Base-by-base conservation (phyloP, 1,140 invertebrate species). In the Pseudomyrmex concolor region DNA sequence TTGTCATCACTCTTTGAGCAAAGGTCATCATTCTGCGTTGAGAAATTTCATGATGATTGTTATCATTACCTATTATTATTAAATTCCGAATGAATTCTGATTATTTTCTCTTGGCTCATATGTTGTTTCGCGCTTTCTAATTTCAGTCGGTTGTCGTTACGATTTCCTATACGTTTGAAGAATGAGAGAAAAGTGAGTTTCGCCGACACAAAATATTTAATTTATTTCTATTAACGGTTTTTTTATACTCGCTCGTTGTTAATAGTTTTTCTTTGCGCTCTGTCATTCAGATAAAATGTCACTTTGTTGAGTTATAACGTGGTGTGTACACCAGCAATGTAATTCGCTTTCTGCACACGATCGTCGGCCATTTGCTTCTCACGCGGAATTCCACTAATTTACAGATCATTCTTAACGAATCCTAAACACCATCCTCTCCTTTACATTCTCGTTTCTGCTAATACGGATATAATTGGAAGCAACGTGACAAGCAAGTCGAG, bases 381-480 rank as follows among this genome's bases (percentile, higher is more conserved):
- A 19, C 25, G 17, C n/a, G 68, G 78, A 86, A 76, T 86, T 55
- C 48, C 60, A 15, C 43, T 81, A 76, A 76, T 86, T 73, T 50
- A 71, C 13, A 66, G 59, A 83, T 74, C 57, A 64, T 63, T 48
- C 67, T 51, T 51, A 63, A 73, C 81, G 81, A 59, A 84, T 87
- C 81, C 82, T 57, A 84, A 57, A 15, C 82, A 70, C 19, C 34
- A 34, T 34, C 48, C 60, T 2, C 22, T 34, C 43, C 57, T 73
- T 59, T 82, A 25, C n/a, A 57, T 54, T 82, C 71, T 51, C 80
- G 45, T 74, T 63, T 74, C 70, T 76, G 50, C 13, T 76, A 85
- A 82, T 88, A 76, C 66, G 70, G 55, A 68, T 51, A 76, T 84
- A 88, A 88, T 88, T 88, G 87, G 84, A 88, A 76, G 86, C 85